Evolutionary conservation across 2,113 vertebrate genomes (phyloP).

Genomic region (Vanacampus margaritifer): DNA sequence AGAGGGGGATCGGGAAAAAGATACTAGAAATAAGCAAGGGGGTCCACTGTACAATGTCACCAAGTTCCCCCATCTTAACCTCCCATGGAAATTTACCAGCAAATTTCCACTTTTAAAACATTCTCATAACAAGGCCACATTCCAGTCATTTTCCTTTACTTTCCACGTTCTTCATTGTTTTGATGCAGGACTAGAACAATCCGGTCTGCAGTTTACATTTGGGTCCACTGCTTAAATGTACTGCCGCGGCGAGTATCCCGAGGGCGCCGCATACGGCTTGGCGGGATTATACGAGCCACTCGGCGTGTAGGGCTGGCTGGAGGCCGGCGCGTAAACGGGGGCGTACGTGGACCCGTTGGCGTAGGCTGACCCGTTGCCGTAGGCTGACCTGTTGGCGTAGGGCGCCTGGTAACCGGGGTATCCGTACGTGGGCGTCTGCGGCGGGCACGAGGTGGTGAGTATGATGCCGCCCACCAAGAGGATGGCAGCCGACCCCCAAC

Average conservation of each 20-base stretch:
- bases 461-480: constrained; percentile 72
- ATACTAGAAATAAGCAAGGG: too few species aligned
- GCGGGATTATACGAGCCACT: constrained; percentile 43
- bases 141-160: not conserved
- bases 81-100: too few species aligned
- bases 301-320: constrained; percentile 45
- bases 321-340: constrained; percentile 51
- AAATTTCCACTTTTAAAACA: too few species aligned
- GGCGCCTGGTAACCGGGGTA: constrained; percentile 37
- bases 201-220: not conserved
- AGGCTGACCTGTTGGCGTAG: constrained; percentile 41
- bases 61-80: too few species aligned
- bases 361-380: constrained; percentile 36
- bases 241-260: constrained; percentile 41
- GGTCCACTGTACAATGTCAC: too few species aligned
- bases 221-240: constrained; percentile 37
- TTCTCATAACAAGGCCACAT: not conserved
- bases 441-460: constrained; percentile 73
- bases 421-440: constrained; percentile 40
- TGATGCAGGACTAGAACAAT: not conserved
- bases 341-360: too few species aligned
- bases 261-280: constrained; percentile 56
- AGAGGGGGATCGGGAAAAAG: too few species aligned
- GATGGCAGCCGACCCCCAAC: constrained; percentile 59
- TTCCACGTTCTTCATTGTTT: not conserved